Evolutionary conservation across 2,113 vertebrate genomes (phyloP).

Genomic region (Salvator merianae): DNA sequence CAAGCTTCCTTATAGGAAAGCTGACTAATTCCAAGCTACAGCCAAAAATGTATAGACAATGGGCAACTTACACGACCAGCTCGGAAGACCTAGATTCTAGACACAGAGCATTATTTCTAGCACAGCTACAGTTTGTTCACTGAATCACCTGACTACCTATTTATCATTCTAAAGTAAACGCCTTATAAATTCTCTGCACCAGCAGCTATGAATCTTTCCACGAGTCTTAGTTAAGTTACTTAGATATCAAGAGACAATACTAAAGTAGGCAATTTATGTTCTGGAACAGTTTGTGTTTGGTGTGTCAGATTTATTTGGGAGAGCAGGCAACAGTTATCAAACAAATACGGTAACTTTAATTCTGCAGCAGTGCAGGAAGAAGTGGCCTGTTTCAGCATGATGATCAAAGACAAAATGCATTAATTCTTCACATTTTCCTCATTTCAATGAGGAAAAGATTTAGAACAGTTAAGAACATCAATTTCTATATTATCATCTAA

Average conservation of each 20-base stretch:
- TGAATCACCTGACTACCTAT: neutral
- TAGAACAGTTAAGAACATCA: neutral
- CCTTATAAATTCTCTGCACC: neutral
- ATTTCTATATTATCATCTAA: neutral
- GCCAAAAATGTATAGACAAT: neutral
- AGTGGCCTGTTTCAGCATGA: neutral
- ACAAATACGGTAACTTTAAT: neutral
- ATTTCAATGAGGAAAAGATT: conserved; percentile 5
- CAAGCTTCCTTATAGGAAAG: neutral
- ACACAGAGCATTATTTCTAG: conserved; percentile 25
- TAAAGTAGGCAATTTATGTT: conserved; percentile 35
- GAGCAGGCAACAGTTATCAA: conserved; percentile 12
- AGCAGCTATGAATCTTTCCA: conserved; percentile 15
- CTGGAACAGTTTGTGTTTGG: conserved; percentile 34
- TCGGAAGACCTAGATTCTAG: neutral
- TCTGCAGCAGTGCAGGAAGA: neutral
- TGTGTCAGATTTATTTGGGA: conserved; percentile 9
- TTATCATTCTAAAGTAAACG: neutral
- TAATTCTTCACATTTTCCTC: neutral
- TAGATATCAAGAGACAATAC: conserved; percentile 19
- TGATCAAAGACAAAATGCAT: neutral
- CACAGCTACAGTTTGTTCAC: conserved; percentile 11
- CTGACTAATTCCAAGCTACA: neutral
- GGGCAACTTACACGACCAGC: neutral
- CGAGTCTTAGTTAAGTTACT: conserved; percentile 11